phyloP scores from a whole-genome alignment of 2,113 vertebrate genomes.

The Gallinago paraguaiae region DNA sequence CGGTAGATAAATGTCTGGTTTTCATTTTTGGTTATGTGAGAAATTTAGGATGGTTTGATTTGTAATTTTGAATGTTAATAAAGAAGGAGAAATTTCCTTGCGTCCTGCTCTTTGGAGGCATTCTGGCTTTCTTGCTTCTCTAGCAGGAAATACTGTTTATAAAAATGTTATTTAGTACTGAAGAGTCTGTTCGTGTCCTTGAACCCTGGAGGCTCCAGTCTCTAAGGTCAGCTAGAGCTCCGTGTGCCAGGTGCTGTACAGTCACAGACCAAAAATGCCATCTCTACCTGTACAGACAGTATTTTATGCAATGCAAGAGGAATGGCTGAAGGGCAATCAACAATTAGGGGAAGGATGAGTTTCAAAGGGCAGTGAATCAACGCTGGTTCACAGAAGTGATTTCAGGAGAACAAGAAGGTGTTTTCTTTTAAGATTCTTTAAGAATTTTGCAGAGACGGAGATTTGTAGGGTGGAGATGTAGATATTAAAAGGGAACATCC shows the following conservation, averaged over 20 bases:
- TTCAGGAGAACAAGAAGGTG: not conserved
- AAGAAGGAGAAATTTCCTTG: constrained; percentile 25
- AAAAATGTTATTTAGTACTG: not conserved
- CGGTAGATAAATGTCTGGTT: constrained; percentile 74
- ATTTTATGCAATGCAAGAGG: not conserved
- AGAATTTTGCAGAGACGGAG: not conserved
- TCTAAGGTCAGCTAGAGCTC: not conserved
- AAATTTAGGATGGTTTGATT: constrained; percentile 72
- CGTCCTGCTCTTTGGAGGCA: not conserved
- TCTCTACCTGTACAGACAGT: not conserved
- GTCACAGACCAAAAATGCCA: not conserved
- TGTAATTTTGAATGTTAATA: constrained; percentile 71
- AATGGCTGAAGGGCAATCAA: not conserved
- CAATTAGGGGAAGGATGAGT: not conserved
- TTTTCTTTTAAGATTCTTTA: not conserved
- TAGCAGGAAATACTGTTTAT: constrained; percentile 14
- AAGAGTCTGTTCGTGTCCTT: not conserved
- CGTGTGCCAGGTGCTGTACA: not conserved
- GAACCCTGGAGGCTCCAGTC: not conserved
- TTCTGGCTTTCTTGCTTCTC: constrained; percentile 21
- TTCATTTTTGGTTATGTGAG: constrained; percentile 77
- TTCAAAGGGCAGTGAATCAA: not conserved
- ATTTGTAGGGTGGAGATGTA: not conserved
- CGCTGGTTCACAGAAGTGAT: rapidly evolving
- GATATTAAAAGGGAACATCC: not conserved